phyloP scores from a whole-genome alignment of 2,113 vertebrate genomes.

The Platichthys flesus region DNA sequence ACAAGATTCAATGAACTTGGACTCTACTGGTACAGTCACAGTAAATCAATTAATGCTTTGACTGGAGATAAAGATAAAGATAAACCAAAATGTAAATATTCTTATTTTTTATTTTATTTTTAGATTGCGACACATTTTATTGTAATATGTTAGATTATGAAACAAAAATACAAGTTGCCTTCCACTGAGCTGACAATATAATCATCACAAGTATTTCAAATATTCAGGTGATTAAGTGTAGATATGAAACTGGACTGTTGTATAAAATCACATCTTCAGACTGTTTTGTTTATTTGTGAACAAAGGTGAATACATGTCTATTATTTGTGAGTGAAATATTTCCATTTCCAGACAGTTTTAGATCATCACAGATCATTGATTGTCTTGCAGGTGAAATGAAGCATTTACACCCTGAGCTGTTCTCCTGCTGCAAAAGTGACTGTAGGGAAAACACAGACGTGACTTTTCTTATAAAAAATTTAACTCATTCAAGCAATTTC shows the following conservation, averaged over 20 bases:
- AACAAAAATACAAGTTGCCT: slow-evolving; percentile 22
- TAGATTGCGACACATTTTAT: not conserved
- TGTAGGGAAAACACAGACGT: slow-evolving; percentile 5
- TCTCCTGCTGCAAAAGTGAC: not conserved
- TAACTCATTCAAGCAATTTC: slow-evolving; percentile 26
- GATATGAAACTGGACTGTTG: not conserved
- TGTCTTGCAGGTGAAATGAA: slow-evolving; percentile 56
- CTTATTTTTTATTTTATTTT: not conserved
- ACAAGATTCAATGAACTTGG: not conserved
- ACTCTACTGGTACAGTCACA: not conserved
- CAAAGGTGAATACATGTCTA: not conserved
- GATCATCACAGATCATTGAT: slow-evolving; percentile 43
- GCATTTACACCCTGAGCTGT: not conserved
- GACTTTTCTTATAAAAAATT: slow-evolving; percentile 17
- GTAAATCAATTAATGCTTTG: not conserved
- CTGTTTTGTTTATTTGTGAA: not conserved
- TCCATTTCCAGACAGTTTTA: not conserved
- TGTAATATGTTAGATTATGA: not conserved
- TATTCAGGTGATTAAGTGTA: not conserved
- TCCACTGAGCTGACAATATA: not conserved
- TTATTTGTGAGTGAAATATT: slow-evolving; percentile 15
- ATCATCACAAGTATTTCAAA: not conserved
- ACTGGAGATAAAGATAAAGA: not conserved
- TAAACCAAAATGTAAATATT: slow-evolving; percentile 20
- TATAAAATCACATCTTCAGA: not conserved